Conservation (phyloP, 2,113 vertebrate species). For the Pyrgilauda ruficollis region DNA sequence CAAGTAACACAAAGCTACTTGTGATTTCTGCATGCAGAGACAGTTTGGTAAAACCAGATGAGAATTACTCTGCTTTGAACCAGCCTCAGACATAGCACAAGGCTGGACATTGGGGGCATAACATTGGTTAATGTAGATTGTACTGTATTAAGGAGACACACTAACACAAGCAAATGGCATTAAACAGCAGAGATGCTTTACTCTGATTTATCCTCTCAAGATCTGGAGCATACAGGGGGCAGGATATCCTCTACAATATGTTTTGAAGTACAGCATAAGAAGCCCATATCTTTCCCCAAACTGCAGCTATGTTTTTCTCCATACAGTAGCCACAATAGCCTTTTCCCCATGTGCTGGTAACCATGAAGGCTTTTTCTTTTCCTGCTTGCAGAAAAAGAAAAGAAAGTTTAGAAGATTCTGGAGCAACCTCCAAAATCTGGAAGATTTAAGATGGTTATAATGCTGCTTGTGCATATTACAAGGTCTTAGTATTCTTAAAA, state of each 20-base stretch:
- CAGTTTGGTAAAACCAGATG: neutral
- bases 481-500: neutral
- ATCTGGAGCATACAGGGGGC: fast-evolving
- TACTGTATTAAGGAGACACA: neutral
- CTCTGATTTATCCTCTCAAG: neutral
- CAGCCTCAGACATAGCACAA: neutral
- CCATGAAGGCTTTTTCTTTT: neutral
- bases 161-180: neutral
- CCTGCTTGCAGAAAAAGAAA: neutral
- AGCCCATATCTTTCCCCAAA: neutral
- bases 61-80: neutral
- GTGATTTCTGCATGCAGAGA: neutral
- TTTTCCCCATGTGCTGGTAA: neutral
- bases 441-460: neutral
- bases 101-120: neutral
- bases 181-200: neutral
- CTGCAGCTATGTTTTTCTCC: neutral
- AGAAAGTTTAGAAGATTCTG: neutral
- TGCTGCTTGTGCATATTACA: too few species aligned
- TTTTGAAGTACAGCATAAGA: neutral
- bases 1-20: neutral
- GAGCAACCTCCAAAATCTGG: neutral
- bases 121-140: neutral
- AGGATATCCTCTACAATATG: neutral
- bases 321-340: neutral